Percentiles rank a stretch among this genome's conserved stretches.
These are phyloP conservation scores for Mugil cephalus DNA, from an alignment of 2,113 vertebrate genomes.

Conservation along the genomic window DNA sequence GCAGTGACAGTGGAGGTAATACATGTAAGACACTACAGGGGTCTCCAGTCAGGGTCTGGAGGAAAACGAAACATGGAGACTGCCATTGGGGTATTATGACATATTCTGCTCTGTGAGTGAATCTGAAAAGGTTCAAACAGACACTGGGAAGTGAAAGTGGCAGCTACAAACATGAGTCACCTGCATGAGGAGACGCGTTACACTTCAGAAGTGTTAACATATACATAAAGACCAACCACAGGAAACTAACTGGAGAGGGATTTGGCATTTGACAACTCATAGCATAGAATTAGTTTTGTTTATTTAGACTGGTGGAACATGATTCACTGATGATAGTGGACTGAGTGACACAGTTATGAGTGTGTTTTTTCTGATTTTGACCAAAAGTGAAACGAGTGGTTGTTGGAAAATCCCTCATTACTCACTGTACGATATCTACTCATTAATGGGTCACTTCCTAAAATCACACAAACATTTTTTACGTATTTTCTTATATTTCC, in stretches of 20 bases:
- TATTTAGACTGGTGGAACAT: conserved; percentile 9
- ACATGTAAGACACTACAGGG: conserved; percentile 56
- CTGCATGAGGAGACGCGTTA: conserved; percentile 26
- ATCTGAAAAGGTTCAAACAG: conserved; percentile 70
- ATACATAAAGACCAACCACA: conserved; percentile 6
- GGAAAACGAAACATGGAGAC: conserved; percentile 62
- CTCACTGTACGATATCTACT: background rate
- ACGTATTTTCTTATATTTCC: background rate
- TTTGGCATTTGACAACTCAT: background rate
- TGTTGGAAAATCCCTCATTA: conserved; percentile 21
- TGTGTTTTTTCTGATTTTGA: background rate
- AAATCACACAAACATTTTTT: background rate
- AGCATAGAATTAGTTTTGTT: background rate
- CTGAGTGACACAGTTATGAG: background rate
- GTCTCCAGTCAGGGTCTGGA: conserved; percentile 63
- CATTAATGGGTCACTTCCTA: background rate
- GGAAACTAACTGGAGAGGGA: conserved; percentile 1
- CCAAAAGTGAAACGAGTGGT: background rate
- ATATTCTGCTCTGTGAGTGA: conserved; percentile 40
- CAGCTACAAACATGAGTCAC: conserved; percentile 67
- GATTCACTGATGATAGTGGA: background rate
- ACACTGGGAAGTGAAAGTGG: conserved; percentile 64
- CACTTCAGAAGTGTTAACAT: conserved; percentile 29
- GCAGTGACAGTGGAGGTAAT: conserved; percentile 59
- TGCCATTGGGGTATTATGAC: conserved; percentile 59